Conservation (phyloP, 2,797 vertebrate species). For the Peromyscus attwateri region DNA sequence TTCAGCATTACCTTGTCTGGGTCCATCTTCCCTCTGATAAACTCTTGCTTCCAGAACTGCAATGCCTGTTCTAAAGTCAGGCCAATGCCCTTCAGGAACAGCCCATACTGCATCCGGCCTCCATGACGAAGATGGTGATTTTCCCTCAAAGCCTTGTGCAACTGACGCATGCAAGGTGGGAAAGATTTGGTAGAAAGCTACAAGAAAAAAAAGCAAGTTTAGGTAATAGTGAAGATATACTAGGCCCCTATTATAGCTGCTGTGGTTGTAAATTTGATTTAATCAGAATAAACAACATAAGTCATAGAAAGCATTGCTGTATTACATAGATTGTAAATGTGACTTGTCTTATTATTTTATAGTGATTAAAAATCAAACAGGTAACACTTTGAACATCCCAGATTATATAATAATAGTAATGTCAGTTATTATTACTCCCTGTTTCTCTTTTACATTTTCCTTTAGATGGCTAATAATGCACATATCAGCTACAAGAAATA, state of each 20-base stretch:
- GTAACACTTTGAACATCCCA: background rate
- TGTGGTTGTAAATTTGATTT: slow-evolving; percentile 60
- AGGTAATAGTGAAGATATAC: background rate
- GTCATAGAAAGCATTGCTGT: background rate
- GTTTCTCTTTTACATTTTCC: slow-evolving; percentile 31
- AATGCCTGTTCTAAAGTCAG: slow-evolving; percentile 96
- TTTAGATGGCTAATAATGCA: slow-evolving; percentile 1
- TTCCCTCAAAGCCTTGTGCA: slow-evolving; percentile 95
- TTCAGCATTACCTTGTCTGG: slow-evolving; percentile 94
- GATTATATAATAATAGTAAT: slow-evolving; percentile 16
- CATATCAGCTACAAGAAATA: slow-evolving; percentile 23
- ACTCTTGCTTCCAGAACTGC: slow-evolving; percentile 98
- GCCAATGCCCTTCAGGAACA: slow-evolving; percentile 98
- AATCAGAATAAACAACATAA: slow-evolving; percentile 66
- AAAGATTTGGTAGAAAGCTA: slow-evolving; percentile 96
- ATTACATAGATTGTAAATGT: background rate
- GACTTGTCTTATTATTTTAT: slow-evolving; percentile 22
- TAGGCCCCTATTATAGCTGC: background rate
- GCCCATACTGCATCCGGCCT: slow-evolving; percentile 98
- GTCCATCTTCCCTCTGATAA: slow-evolving; percentile 96
- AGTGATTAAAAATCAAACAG: slow-evolving; percentile 1
- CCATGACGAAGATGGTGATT: slow-evolving; percentile 97
- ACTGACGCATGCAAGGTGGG: slow-evolving; percentile 96
- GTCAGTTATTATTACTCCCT: slow-evolving; percentile 23
- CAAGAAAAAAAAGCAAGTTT: slow-evolving; percentile 53